These are phyloP conservation scores for Scaptomyza caliginosa DNA, from an alignment of 2,888 invertebrate species.

Conservation along the genomic window DNA sequence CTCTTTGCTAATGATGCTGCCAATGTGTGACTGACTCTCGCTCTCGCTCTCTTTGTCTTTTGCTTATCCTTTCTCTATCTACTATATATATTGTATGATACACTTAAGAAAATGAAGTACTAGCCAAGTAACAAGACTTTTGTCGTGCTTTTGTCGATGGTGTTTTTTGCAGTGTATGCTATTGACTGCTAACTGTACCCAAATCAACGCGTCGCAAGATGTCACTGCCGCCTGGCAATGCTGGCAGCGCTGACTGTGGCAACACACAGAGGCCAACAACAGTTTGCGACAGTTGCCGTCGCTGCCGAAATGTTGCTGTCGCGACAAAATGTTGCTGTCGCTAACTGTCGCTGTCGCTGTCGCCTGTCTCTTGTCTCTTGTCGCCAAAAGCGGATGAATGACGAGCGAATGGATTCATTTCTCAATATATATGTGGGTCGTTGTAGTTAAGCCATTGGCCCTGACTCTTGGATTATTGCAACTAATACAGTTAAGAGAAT, in stretches of 20 bases:
- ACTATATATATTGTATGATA: neutral
- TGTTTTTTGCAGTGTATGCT: neutral
- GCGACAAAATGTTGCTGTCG: conserved; percentile 70
- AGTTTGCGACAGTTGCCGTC: conserved; percentile 74
- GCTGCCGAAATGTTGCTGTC: conserved; percentile 70
- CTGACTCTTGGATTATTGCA: conserved; percentile 28
- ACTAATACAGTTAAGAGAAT: conserved; percentile 13
- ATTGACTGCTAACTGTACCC: conserved; percentile 60
- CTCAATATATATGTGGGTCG: conserved; percentile 42
- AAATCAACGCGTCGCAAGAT: conserved; percentile 64
- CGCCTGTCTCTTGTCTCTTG: conserved; percentile 29
- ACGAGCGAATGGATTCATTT: conserved; percentile 42
- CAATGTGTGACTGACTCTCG: conserved; percentile 43
- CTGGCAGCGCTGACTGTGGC: conserved; percentile 6
- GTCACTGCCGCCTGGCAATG: conserved; percentile 28
- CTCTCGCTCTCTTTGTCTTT: too few species aligned
- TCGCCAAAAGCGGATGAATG: conserved; percentile 34
- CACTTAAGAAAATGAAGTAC: neutral
- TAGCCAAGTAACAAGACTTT: neutral
- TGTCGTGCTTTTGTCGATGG: too few species aligned
- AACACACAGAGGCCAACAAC: conserved; percentile 42
- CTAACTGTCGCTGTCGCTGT: conserved; percentile 41
- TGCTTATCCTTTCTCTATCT: neutral
- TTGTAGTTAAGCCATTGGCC: conserved; percentile 46
- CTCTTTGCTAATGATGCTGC: conserved; percentile 77